phyloP scores from a whole-genome alignment of 2,797 vertebrate species.

The Pelodytes ibericus region DNA sequence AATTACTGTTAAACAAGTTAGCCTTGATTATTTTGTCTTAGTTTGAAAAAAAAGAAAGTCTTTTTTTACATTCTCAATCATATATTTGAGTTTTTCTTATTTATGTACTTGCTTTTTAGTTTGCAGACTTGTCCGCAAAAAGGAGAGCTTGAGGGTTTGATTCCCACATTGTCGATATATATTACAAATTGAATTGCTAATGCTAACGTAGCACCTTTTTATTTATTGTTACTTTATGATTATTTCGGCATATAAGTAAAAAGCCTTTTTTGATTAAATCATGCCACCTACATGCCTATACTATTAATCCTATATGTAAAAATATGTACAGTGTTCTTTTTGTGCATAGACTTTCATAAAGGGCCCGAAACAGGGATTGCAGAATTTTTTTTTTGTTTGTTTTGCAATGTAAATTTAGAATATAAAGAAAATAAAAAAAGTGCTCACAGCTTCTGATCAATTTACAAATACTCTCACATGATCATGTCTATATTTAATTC shows the following conservation, averaged over 20 bases:
- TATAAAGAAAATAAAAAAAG: constrained; percentile 83
- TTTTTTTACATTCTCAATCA: constrained; percentile 67
- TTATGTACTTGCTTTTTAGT: constrained; percentile 76
- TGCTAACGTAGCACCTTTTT: constrained; percentile 89
- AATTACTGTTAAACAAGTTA: constrained; percentile 74
- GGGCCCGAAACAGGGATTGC: constrained; percentile 79
- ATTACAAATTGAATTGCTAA: constrained; percentile 73
- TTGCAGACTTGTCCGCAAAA: constrained; percentile 71
- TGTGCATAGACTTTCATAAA: constrained; percentile 86
- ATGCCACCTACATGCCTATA: constrained; percentile 92
- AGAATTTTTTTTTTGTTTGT: constrained; percentile 67
- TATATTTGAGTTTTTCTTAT: constrained; percentile 67
- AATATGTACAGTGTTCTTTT: constrained; percentile 81
- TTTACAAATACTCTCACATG: constrained; percentile 74
- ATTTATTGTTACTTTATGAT: constrained; percentile 85
- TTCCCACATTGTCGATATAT: constrained; percentile 67
- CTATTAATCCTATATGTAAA: constrained; percentile 84
- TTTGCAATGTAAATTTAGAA: constrained; percentile 87
- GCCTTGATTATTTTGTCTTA: constrained; percentile 71
- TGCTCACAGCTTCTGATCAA: constrained; percentile 92
- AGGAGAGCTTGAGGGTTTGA: constrained; percentile 72
- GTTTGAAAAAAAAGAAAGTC: constrained; percentile 65
- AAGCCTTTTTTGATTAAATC: constrained; percentile 83
- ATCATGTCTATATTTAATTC: constrained; percentile 66
- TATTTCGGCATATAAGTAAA: constrained; percentile 65